These are phyloP conservation scores for Mythimna pallens DNA, from an alignment of 2,888 invertebrate species.

Conservation along the genomic window DNA sequence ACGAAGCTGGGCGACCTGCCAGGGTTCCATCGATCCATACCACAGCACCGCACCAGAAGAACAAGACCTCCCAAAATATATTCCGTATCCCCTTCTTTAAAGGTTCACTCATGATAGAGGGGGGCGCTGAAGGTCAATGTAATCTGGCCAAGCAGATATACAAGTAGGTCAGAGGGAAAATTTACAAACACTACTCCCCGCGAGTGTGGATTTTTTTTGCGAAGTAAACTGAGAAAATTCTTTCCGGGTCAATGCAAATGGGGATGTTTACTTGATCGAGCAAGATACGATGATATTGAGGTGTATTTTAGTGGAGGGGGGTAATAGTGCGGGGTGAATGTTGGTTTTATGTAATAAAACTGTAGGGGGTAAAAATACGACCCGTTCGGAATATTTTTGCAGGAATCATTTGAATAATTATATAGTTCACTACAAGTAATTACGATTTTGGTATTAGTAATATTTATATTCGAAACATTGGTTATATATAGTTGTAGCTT, in stretches of 20 bases:
- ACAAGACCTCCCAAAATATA: slow-evolving; percentile 82
- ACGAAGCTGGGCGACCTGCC: slow-evolving; percentile 89
- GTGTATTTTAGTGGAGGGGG: slow-evolving; percentile 63
- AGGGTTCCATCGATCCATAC: slow-evolving; percentile 88
- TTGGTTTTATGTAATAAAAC: slow-evolving; percentile 55
- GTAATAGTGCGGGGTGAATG: slow-evolving; percentile 56
- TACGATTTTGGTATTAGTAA: not conserved
- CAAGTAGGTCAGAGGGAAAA: slow-evolving; percentile 90
- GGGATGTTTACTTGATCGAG: slow-evolving; percentile 80
- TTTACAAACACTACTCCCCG: slow-evolving; percentile 88
- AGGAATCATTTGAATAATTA: slow-evolving; percentile 41
- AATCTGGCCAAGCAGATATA: slow-evolving; percentile 81
- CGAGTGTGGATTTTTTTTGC: slow-evolving; percentile 84
- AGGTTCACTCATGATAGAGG: slow-evolving; percentile 69
- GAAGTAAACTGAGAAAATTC: slow-evolving; percentile 82
- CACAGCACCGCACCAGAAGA: slow-evolving; percentile 79
- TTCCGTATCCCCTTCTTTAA: slow-evolving; percentile 74
- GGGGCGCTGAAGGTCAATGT: slow-evolving; percentile 76
- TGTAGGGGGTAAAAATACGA: slow-evolving; percentile 29
- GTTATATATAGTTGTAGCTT: not conserved
- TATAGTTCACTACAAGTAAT: not conserved
- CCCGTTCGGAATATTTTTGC: slow-evolving; percentile 25
- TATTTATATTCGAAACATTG: not conserved
- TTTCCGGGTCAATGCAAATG: slow-evolving; percentile 88
- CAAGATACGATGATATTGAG: slow-evolving; percentile 69